Evolutionary conservation across 2,113 vertebrate species (phyloP), one percentile per base, ranked within the genome.

Genomic region (Microtus richardsoni): DNA sequence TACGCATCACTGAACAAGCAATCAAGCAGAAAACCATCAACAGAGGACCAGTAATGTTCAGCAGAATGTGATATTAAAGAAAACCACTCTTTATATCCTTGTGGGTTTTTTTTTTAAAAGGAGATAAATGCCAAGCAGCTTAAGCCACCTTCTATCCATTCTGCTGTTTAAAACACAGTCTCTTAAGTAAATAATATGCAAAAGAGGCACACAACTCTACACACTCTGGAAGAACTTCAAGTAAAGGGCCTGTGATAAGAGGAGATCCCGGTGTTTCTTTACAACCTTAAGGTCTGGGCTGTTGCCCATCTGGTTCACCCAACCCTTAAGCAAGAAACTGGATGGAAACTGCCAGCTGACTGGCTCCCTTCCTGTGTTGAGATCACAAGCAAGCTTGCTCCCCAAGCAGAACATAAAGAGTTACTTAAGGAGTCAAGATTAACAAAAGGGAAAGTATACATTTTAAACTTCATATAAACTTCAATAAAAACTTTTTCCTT

Each of bases 21-120:
- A 73, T 54, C 83, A 95, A 75, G 95, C 95, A 95, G 86, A 97
- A 97, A 94, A 86, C 33, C 49, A 84, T 58, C 96, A 96, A 89
- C 0, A 91, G 80, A 97, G 12, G 49, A 62, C 58, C 88, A 79
- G 92, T 30, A 84, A 73, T 44, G n/a, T 33, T 85, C 74, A 91
- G 95, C 75, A 92, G 86, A 44, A 36, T 78, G 73, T 7, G 26
- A 21, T 62, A 75, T 39, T 94, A 91, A 4, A 30, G 0, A 44
- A 96, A 93, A 89, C 17, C 36, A 62, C 44, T 85, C 62, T 94
- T 93, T 80, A 74, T 80, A 47, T 77, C 83, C n/a, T 75, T 22
- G 60, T 33, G 6, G 54, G 1, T 6, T 19, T 74, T 88, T 95
- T 39, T 73, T 85, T 95, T 94, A 58, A 21, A 62, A 33, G 13